Conservation (phyloP, 2,888 invertebrate species). For the Ernsta delagoae region DNA sequence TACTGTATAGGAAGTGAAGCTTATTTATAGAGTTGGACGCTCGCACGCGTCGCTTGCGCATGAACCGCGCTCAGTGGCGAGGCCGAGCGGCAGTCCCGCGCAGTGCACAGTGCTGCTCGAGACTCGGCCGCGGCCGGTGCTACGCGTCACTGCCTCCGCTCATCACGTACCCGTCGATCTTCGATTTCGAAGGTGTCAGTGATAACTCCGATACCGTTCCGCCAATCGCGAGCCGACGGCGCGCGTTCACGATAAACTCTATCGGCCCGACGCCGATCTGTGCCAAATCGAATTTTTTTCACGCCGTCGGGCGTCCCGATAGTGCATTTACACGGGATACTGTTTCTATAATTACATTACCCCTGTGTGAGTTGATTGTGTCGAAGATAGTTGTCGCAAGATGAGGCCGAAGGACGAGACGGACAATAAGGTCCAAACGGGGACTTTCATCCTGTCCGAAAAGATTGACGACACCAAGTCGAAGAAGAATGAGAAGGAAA, state of each 20-base stretch:
- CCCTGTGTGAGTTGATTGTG: conserved; percentile 57
- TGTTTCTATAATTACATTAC: conserved; percentile 59
- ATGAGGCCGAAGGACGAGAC: conserved; percentile 81
- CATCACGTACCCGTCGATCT: conserved; percentile 45
- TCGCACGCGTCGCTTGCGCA: conserved; percentile 57
- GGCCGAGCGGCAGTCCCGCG: no score
- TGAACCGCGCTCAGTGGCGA: conserved; percentile 45
- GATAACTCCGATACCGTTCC: conserved; percentile 71
- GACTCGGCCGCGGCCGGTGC: conserved; percentile 60
- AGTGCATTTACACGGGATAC: conserved; percentile 66
- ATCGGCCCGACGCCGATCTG: conserved; percentile 55
- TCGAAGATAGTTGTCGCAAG: conserved; percentile 46
- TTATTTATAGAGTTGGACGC: conserved; percentile 74
- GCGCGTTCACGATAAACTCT: conserved; percentile 62
- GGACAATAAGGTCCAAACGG: conserved; percentile 74
- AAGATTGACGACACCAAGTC: conserved; percentile 81
- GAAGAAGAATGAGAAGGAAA: conserved; percentile 77
- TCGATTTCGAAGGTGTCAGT: conserved; percentile 66
- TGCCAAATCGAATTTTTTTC: conserved; percentile 63
- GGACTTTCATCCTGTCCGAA: conserved; percentile 84
- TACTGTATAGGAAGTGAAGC: no score
- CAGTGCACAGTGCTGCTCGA: conserved; percentile 56
- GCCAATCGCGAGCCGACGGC: conserved; percentile 65
- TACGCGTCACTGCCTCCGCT: conserved; percentile 42
- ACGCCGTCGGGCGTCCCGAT: conserved; percentile 60